Evolutionary conservation across 2,888 invertebrate genomes (phyloP).

Genomic region (Calameuta pallipes): DNA sequence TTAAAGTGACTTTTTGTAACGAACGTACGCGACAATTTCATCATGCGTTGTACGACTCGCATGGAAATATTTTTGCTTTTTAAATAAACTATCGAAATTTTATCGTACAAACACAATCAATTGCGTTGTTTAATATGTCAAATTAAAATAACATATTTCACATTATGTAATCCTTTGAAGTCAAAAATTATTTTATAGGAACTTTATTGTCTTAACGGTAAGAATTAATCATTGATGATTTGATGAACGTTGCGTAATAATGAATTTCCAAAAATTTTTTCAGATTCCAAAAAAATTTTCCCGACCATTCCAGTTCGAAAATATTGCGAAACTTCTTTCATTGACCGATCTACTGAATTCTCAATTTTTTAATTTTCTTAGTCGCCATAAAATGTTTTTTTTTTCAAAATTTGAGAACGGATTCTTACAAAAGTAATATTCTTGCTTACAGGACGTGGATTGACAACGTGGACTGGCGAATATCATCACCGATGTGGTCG

Average conservation of each 20-base stretch:
- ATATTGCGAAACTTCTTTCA: background rate
- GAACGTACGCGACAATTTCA: conserved; percentile 15
- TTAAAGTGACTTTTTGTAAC: background rate
- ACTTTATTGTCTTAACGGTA: background rate
- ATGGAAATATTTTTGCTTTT: background rate
- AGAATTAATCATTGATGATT: background rate
- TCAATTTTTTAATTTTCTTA: background rate
- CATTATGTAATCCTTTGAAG: background rate
- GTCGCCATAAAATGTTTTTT: background rate
- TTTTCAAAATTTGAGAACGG: conserved; percentile 17
- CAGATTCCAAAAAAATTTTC: background rate
- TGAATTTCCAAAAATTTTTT: background rate
- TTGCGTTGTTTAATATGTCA: background rate
- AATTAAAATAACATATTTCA: background rate
- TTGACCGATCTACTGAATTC: background rate
- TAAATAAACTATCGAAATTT: conserved; percentile 12
- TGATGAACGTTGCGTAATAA: background rate
- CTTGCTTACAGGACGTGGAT: conserved; percentile 30
- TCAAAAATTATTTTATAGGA: background rate
- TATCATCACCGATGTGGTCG: background rate
- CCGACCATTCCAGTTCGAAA: background rate
- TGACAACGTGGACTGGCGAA: background rate
- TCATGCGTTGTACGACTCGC: conserved; percentile 8
- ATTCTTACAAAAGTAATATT: conserved; percentile 28
- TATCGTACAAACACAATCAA: background rate